Evolutionary conservation across 2,113 vertebrate genomes (phyloP), one percentile per base, ranked within the genome.

Genomic region (Perca fluviatilis): DNA sequence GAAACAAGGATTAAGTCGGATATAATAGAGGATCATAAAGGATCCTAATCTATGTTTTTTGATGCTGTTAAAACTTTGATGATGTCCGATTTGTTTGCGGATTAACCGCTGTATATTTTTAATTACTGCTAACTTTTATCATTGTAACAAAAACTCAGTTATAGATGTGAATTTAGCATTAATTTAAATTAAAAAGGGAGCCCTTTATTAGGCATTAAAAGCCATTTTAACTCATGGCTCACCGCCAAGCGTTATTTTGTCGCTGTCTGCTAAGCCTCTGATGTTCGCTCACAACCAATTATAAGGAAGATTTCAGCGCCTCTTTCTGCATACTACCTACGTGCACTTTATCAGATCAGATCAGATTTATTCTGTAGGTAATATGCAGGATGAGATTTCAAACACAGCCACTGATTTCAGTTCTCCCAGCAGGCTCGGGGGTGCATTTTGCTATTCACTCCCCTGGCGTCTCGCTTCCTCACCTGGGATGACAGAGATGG

Each of bases 401-500:
- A 85, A 75, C 82, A 76, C 80, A 79, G 69, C 58, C 80, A 86
- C 58, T 62, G 49, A 27, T 25, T 79, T 9, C 12, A 4, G 23
- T 66, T 53, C 71, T 56, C 75, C 83, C 88, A 53, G 77, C 57
- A 67, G 79, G 27, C 65, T 61, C 74, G 9, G 51, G 43, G 73
- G 33, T 46, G 72, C 18, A 25, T 78, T 78, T 74, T 65, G 51
- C 50, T 67, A 21, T 58, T 60, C 79, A 7, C 75, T 49, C 77
- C 79, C 77, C 61, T 30, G 4, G 62, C 40, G 23, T 62, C 72
- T 8, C 2, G 33, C 69, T 12, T 79, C 66, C 97, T 99, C 97
- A 99, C 98, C 98, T 99, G 98, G 98, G 97, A 99, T 98, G 97
- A 99, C 98, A 78, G 98, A 99, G 96, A 99, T 98, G 96, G 97